Evolutionary conservation across 2,113 vertebrate genomes (phyloP), one percentile per base, ranked within the genome.

Genomic region (Haemorhous mexicanus): DNA sequence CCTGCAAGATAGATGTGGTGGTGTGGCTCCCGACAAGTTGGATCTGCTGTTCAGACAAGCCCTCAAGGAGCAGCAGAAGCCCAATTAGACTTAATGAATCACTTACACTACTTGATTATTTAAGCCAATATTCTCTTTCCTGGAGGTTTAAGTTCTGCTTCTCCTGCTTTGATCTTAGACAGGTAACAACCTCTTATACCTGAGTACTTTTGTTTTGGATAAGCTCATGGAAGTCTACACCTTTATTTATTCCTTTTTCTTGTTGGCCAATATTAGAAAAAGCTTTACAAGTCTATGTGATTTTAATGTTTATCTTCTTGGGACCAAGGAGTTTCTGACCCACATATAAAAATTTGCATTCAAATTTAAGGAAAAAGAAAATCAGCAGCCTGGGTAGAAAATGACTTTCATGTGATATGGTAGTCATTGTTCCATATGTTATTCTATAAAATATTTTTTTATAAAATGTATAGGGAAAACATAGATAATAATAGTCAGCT

Each of bases 11-110:
- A 37, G 32, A 73, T 30, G 39, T 61, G 62, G 56, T 79, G 44
- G 37, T 20, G 63, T 62, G 44, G 53, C 49, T 92, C n/a, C 49
- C 6, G 53, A 76, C 70, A 79, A 95, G 70, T 13, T 50, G 33
- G 43, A 76, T 85, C 62, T 64, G 82, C 59, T 80, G 67, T 33
- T 95, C 68, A 84, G 61, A 94, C 41, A 87, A 87, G 41, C 15
- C 80, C 91, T 92, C 15, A 56, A 91, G 82, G 78, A 80, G n/a
- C 24, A 84, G n/a, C 64, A 84, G 33, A n/a, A 84, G 39, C 44
- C 77, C 49, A 97, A 84, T 94, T 94, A 89, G 64, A 41, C 56
- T 76, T 92, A 94, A 94, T 87, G 56, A 94, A 82, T 89, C 89
- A 64, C 68, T 92, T 93, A 68, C 3, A 44, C 30, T 84, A 70